Evolutionary conservation across 1,140 invertebrate species (phyloP).

Genomic region (Adelges cooleyi): DNA sequence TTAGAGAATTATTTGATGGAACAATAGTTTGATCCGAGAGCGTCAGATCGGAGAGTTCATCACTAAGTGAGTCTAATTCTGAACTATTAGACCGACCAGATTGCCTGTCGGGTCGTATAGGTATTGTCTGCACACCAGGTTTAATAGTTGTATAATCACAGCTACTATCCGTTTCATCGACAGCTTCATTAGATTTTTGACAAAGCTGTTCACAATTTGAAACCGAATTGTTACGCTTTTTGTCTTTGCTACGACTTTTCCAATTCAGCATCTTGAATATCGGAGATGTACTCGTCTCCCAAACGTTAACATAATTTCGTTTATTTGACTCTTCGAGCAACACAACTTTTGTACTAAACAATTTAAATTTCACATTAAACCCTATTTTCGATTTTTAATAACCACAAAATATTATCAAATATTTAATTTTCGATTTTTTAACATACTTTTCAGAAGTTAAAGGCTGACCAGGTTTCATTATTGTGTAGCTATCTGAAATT

Average conservation of each 20-base stretch:
- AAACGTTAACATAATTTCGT: slow-evolving; percentile 21
- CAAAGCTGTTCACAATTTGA: neutral
- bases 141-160: slow-evolving; percentile 9
- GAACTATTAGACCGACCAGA: neutral
- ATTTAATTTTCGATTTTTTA: neutral
- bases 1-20: slow-evolving; percentile 4
- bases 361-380: neutral
- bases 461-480: slow-evolving; percentile 5
- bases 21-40: slow-evolving; percentile 6
- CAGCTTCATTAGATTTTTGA: neutral
- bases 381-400: no score
- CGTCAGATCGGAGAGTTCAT: neutral
- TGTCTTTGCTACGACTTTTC: slow-evolving; percentile 3
- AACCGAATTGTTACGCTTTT: neutral
- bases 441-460: slow-evolving; percentile 10
- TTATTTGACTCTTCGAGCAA: slow-evolving; percentile 5
- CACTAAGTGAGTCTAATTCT: neutral
- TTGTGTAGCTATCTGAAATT: neutral
- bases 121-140: neutral
- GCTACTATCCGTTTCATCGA: slow-evolving; percentile 10
- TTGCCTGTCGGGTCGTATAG: neutral
- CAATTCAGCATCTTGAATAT: slow-evolving; percentile 8
- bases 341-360: neutral
- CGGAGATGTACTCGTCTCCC: slow-evolving; percentile 14
- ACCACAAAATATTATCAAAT: no score